Evolutionary conservation across 1,140 invertebrate species (phyloP).

Genomic region (Hylyphantes graminicola): DNA sequence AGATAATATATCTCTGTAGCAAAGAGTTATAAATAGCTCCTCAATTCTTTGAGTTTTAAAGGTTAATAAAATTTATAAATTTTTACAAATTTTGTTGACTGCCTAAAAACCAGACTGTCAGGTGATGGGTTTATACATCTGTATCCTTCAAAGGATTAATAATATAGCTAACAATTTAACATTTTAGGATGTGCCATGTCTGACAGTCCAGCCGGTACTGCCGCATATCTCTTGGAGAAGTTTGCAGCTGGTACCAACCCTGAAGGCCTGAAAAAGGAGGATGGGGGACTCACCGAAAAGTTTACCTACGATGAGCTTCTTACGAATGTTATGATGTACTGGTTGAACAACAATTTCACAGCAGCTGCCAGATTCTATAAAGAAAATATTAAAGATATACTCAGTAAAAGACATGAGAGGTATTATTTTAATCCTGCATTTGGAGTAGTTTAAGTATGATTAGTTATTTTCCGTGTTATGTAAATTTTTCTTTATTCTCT

Average conservation of each 20-base stretch:
- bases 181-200: constrained; percentile 54
- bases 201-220: constrained; percentile 49
- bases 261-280: constrained; percentile 67
- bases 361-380: constrained; percentile 81
- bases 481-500: not conserved
- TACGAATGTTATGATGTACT: constrained; percentile 92
- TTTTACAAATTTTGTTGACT: too few relatives aligned
- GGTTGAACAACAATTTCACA: constrained; percentile 80
- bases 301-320: constrained; percentile 80
- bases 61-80: too few relatives aligned
- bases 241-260: constrained; percentile 72
- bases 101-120: too few relatives aligned
- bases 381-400: constrained; percentile 68
- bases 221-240: constrained; percentile 78
- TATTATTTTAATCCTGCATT: not conserved
- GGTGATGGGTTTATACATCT: too few relatives aligned
- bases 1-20: too few relatives aligned
- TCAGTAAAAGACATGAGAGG: constrained; percentile 4
- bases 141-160: too few relatives aligned
- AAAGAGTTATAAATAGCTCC: too few relatives aligned
- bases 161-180: constrained; percentile 70
- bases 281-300: constrained; percentile 78
- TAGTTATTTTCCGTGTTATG: not conserved
- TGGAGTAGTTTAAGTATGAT: not conserved
- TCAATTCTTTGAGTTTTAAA: too few relatives aligned